Conservation (phyloP, 2,888 invertebrate species). For the Stegophylla sp. region DNA sequence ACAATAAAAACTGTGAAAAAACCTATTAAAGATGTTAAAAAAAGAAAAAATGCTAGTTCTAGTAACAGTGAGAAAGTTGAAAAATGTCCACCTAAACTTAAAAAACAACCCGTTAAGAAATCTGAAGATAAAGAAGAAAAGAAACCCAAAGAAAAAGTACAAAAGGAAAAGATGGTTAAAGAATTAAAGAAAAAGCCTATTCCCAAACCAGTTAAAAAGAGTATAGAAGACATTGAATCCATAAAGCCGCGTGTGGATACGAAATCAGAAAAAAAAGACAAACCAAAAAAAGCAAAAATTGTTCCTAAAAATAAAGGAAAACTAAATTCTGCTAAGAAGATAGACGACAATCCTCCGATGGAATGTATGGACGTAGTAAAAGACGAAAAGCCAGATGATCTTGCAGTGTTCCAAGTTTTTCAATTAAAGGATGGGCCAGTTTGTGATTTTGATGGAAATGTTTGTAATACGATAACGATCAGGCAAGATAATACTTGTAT, state of each 20-base stretch:
- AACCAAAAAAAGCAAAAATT: slow-evolving; percentile 60
- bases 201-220: slow-evolving; percentile 60
- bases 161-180: slow-evolving; percentile 62
- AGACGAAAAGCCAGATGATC: slow-evolving; percentile 50
- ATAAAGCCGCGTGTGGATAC: slow-evolving; percentile 31
- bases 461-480: slow-evolving; percentile 51
- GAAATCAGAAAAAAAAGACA: slow-evolving; percentile 59
- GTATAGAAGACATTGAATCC: slow-evolving; percentile 54
- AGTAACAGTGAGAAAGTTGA: slow-evolving; percentile 61
- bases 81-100: slow-evolving; percentile 60
- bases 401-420: slow-evolving; percentile 52
- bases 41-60: slow-evolving; percentile 67
- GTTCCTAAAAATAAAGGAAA: slow-evolving; percentile 62
- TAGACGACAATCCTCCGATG: slow-evolving; percentile 64
- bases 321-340: slow-evolving; percentile 64
- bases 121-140: slow-evolving; percentile 60
- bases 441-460: slow-evolving; percentile 48
- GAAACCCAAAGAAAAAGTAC: slow-evolving; percentile 61
- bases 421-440: slow-evolving; percentile 48
- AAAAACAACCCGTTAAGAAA: slow-evolving; percentile 60
- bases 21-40: slow-evolving; percentile 63
- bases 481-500: slow-evolving; percentile 56
- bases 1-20: slow-evolving; percentile 35
- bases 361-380: slow-evolving; percentile 58
- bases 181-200: slow-evolving; percentile 55